phyloP scores from a whole-genome alignment of 2,888 invertebrate genomes.

The Plagodis dolabraria region DNA sequence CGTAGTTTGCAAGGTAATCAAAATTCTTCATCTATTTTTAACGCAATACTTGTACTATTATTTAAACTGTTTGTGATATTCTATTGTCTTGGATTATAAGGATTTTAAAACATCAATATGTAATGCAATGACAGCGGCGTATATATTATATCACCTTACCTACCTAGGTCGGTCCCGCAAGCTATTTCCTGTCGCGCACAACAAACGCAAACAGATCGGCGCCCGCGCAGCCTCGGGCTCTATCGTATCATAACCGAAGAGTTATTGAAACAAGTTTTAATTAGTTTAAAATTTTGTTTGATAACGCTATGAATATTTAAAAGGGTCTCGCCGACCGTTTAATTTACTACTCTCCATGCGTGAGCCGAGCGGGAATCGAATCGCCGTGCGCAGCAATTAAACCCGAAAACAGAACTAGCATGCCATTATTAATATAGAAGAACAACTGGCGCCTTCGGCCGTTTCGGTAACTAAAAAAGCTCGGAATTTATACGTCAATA shows the following conservation, averaged over 20 bases:
- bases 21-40: too few relatives aligned
- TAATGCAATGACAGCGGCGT: too few relatives aligned
- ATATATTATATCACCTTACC: too few relatives aligned
- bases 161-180: background rate
- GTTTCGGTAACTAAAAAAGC: constrained; percentile 61
- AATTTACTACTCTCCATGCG: constrained; percentile 74
- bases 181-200: constrained; percentile 17
- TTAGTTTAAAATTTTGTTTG: constrained; percentile 81
- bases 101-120: too few relatives aligned
- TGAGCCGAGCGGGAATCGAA: constrained; percentile 42
- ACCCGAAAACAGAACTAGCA: constrained; percentile 74
- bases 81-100: too few relatives aligned
- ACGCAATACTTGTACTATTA: too few relatives aligned
- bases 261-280: constrained; percentile 76
- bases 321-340: constrained; percentile 73
- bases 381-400: constrained; percentile 66
- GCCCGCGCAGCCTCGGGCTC: constrained; percentile 23
- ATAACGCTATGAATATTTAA: constrained; percentile 81
- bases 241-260: constrained; percentile 48
- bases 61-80: too few relatives aligned
- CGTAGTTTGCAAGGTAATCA: too few relatives aligned
- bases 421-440: constrained; percentile 72
- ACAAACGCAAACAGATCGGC: constrained; percentile 27
- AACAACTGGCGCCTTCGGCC: constrained; percentile 80
- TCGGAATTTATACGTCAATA: constrained; percentile 80